phyloP scores from a whole-genome alignment of 2,888 invertebrate genomes.

The Meandrusa payeni region DNA sequence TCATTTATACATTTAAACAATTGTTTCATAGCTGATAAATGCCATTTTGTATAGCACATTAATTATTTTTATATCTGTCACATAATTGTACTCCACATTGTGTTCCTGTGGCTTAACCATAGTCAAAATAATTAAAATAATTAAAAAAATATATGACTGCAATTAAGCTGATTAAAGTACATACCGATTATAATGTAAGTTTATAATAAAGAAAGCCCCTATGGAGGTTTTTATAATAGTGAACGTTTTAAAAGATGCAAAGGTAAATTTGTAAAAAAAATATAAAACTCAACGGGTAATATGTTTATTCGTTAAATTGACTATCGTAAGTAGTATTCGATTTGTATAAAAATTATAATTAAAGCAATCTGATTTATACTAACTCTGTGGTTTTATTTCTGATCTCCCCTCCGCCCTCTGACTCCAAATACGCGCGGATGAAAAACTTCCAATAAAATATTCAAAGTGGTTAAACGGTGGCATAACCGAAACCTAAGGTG shows the following conservation, averaged over 20 bases:
- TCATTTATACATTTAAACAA: neutral
- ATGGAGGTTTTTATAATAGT: slow-evolving; percentile 79
- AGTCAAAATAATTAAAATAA: slow-evolving; percentile 60
- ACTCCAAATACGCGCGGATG: no score
- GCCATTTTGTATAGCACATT: slow-evolving; percentile 28
- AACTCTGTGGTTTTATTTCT: slow-evolving; percentile 57
- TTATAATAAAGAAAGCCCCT: slow-evolving; percentile 71
- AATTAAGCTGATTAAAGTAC: slow-evolving; percentile 60
- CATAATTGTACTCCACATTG: slow-evolving; percentile 54
- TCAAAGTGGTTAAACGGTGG: no score
- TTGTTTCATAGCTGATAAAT: slow-evolving; percentile 22
- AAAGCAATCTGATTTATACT: slow-evolving; percentile 81
- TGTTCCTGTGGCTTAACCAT: slow-evolving; percentile 70
- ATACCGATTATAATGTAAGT: slow-evolving; percentile 75
- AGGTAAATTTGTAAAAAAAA: slow-evolving; percentile 76
- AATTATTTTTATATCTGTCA: slow-evolving; percentile 39
- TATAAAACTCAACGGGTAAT: slow-evolving; percentile 71
- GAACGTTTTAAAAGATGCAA: slow-evolving; percentile 65
- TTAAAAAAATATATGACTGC: slow-evolving; percentile 60
- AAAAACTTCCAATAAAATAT: no score
- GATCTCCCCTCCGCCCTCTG: neutral
- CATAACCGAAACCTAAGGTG: no score
- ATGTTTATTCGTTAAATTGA: slow-evolving; percentile 78
- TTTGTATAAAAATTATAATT: slow-evolving; percentile 82
- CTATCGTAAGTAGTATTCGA: slow-evolving; percentile 80